Percentiles rank a stretch among this genome's conserved stretches.
Evolutionary conservation across 2,797 vertebrate genomes (phyloP).

Genomic region (Rhinichthys osculus): DNA sequence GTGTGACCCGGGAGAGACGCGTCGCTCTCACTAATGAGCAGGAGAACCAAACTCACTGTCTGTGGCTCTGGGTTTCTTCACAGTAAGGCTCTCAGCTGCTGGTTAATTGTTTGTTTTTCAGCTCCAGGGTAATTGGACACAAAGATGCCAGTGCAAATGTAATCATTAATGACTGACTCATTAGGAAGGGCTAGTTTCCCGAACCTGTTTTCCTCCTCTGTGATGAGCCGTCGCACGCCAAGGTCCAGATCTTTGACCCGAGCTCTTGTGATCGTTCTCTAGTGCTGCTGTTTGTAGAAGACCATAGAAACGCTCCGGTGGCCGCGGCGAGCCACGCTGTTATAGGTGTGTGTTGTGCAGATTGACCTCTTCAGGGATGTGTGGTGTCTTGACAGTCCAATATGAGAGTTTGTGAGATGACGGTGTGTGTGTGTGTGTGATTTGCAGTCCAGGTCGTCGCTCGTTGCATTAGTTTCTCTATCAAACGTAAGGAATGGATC

Average conservation of each 20-base stretch:
- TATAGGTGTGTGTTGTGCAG: background rate
- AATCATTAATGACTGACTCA: slow-evolving; percentile 76
- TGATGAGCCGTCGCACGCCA: background rate
- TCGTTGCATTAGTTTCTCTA: slow-evolving; percentile 42
- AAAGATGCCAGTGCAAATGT: slow-evolving; percentile 73
- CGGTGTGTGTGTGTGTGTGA: background rate
- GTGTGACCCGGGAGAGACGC: background rate
- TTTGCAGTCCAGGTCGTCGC: background rate
- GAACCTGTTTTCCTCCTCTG: slow-evolving; percentile 10
- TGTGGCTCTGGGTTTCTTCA: slow-evolving; percentile 75
- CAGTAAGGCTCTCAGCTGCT: slow-evolving; percentile 78
- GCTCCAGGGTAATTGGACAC: slow-evolving; percentile 76
- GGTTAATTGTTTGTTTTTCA: slow-evolving; percentile 81
- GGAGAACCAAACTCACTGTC: slow-evolving; percentile 62
- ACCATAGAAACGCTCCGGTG: background rate
- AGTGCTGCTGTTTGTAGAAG: background rate
- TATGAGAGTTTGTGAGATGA: background rate
- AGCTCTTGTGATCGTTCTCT: background rate
- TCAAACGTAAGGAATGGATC: slow-evolving; percentile 56
- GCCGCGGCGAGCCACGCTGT: background rate
- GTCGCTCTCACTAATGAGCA: slow-evolving; percentile 66
- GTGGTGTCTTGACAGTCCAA: background rate
- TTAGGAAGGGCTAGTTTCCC: slow-evolving; percentile 67
- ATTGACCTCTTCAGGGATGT: slow-evolving; percentile 9
- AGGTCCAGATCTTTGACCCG: slow-evolving; percentile 24